Conservation (phyloP, 2,888 invertebrate species). For the Lithodes maja region DNA sequence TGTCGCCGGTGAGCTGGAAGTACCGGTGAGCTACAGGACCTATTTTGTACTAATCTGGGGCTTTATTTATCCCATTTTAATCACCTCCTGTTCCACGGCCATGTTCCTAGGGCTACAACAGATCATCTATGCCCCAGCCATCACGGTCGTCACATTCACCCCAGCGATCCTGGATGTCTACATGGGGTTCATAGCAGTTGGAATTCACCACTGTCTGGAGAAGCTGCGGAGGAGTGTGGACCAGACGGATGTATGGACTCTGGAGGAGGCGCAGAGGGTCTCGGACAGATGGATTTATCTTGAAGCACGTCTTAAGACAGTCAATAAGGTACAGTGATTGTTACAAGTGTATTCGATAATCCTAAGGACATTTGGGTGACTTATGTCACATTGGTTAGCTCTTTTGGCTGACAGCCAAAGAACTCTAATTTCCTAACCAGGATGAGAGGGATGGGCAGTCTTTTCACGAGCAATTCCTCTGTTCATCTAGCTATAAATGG, state of each 20-base stretch:
- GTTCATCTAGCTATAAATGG: no score
- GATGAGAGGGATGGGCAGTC: no score
- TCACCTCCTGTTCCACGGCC: neutral
- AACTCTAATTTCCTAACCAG: no score
- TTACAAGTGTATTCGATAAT: no score
- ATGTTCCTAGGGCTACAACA: neutral
- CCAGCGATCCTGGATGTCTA: slow-evolving; percentile 27
- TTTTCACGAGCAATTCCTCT: no score
- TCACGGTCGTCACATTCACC: neutral
- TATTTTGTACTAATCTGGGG: neutral
- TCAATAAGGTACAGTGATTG: slow-evolving; percentile 27
- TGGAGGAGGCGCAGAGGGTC: neutral
- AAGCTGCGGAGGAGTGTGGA: slow-evolving; percentile 4
- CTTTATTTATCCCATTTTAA: neutral
- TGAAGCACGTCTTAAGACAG: neutral
- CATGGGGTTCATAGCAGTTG: slow-evolving; percentile 24
- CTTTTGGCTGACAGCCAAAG: no score
- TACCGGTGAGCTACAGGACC: neutral
- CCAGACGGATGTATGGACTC: neutral
- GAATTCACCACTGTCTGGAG: neutral
- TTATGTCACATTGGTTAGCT: no score
- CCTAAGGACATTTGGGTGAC: no score
- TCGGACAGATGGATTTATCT: slow-evolving; percentile 16
- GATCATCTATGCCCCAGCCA: neutral
- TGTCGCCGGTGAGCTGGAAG: neutral